Percentiles rank a stretch among this genome's conserved stretches.
Evolutionary conservation across 2,113 vertebrate species (phyloP).

Genomic region (Oophaga pumilio): DNA sequence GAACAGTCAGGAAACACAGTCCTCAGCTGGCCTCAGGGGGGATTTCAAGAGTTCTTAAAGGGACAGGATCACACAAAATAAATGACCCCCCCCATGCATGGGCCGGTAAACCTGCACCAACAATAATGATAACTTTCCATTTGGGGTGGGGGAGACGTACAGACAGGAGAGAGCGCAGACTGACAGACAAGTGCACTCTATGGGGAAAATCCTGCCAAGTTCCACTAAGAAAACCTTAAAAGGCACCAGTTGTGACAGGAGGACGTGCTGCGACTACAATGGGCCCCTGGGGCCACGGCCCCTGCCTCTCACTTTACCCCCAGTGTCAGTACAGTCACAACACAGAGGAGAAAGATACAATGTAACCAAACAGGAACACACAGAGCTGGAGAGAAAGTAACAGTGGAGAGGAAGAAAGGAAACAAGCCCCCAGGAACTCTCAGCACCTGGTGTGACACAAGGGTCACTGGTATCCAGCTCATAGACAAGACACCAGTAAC

Average conservation of each 20-base stretch:
- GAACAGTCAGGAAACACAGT: conserved; percentile 1
- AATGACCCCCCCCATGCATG: background rate
- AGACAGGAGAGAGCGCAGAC: no score
- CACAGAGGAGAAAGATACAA: background rate
- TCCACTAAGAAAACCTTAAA: no score
- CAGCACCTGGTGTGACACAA: no score
- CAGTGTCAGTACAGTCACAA: background rate
- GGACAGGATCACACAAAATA: background rate
- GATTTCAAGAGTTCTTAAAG: background rate
- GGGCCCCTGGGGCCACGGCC: background rate
- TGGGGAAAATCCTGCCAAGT: no score
- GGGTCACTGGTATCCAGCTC: no score
- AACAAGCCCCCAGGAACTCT: no score
- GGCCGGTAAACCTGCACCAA: background rate
- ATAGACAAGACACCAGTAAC: no score
- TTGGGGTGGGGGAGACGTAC: no score
- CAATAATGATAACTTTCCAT: no score
- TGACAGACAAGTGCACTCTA: no score
- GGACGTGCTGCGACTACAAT: background rate
- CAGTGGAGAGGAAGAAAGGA: no score
- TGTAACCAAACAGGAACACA: background rate
- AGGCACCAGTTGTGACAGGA: no score
- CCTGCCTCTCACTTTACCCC: background rate
- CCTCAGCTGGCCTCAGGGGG: background rate
- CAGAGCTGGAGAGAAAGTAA: background rate